Base-by-base conservation (phyloP, 2,888 invertebrate genomes). In the Dione juno region DNA sequence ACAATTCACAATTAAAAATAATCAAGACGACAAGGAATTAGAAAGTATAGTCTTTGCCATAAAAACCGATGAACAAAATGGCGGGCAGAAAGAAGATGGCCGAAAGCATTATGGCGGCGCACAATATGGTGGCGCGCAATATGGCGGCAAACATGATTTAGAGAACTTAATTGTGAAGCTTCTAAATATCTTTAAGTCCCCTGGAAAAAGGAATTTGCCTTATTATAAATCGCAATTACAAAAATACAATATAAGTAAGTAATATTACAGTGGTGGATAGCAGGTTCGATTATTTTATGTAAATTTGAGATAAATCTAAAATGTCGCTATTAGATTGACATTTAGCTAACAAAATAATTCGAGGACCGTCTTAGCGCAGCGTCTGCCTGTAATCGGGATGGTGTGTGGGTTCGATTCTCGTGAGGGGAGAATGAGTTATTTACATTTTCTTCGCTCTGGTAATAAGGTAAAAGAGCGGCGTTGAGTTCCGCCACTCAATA, bases 31-130 rank as follows among this genome's bases (percentile, higher is more conserved):
- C 28, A 64, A 68, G 0, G 71, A 71, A n/a, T 48, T 77, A 14
- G 78, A 78, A 5, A 77, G 77, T 19, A 53, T 77, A 1, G 75
- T 77, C 0, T 61, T 76, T 1, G 76, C 75, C 0, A 74, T 76
- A n/a, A 72, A 76, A 61, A 71, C 77, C 1, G 63, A 48, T 11
- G 57, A 58, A 52, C 48, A 68, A 53, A 50, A 70, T 48, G 68
- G 66, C 41, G 57, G 50, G 40, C 48, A 58, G 0, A 14, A 50
- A 53, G 52, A 67, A 67, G 10, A 68, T 68, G 53, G 45, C 9
- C 58, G 50, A 40, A 50, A 40, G 19, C 13, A 58, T 19, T 50
- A 71, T 21, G 28, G 64, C 16, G 41, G 35, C 10, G n/a, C 6
- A 14, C 35, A 48, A 66, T 1, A 13, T 61, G 11, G 37, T 45